Evolutionary conservation across 2,797 vertebrate species (phyloP).

Genomic region (Leptodactylus fallax): DNA sequence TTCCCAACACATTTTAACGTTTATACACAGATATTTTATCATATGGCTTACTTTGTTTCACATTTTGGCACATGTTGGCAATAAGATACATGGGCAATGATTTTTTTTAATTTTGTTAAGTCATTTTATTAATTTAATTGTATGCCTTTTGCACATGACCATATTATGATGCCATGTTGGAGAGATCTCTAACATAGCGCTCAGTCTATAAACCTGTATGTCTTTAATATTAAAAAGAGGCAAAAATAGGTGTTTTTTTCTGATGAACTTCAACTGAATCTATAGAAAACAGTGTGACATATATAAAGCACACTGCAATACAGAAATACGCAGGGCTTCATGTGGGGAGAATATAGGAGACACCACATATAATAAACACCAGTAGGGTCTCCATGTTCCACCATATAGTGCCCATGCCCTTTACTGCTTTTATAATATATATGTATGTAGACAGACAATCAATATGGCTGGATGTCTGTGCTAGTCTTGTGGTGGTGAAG

Average conservation of each 20-base stretch:
- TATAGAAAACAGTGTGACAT: too few species aligned
- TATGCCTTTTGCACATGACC: background rate
- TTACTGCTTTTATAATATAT: background rate
- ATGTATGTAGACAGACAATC: background rate
- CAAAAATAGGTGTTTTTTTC: background rate
- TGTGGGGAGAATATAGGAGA: background rate
- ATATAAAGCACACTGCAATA: background rate
- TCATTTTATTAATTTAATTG: background rate
- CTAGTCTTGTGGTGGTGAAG: too few species aligned
- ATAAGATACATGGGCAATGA: too few species aligned
- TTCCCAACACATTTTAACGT: too few species aligned
- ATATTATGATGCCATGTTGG: background rate
- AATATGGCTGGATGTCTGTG: too few species aligned
- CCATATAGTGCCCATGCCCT: background rate
- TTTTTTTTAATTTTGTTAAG: background rate
- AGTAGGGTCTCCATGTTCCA: background rate
- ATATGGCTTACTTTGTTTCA: too few species aligned
- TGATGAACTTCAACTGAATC: too few species aligned
- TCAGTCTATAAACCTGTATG: too few species aligned
- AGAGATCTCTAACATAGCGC: too few species aligned
- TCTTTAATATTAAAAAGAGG: too few species aligned
- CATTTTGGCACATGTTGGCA: too few species aligned
- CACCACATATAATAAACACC: background rate
- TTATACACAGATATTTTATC: too few species aligned
- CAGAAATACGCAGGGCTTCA: background rate